These are phyloP conservation scores for Polyploca ridens DNA, from an alignment of 2,888 invertebrate species.

Conservation along the genomic window DNA sequence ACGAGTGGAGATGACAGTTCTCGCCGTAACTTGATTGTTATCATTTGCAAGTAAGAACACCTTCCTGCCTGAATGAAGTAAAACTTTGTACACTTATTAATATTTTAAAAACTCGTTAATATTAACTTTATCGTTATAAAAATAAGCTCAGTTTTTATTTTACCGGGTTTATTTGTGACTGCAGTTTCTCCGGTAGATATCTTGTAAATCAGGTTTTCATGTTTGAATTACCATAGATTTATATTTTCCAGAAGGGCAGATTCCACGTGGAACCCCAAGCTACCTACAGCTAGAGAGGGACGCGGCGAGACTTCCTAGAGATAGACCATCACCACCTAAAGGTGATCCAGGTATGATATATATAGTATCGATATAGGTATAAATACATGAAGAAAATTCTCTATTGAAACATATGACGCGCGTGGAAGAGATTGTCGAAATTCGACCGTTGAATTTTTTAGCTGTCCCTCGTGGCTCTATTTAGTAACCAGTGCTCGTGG, in stretches of 20 bases:
- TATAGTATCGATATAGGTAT: slow-evolving; percentile 44
- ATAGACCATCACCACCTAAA: slow-evolving; percentile 81
- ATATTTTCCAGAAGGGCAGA: slow-evolving; percentile 89
- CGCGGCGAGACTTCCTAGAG: slow-evolving; percentile 70
- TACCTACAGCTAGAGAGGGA: slow-evolving; percentile 87
- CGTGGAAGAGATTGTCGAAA: too few species aligned
- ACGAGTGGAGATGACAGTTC: slow-evolving; percentile 46
- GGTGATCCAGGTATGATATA: slow-evolving; percentile 85
- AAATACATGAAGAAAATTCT: too few species aligned
- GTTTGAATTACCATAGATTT: neutral
- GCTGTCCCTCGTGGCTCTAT: too few species aligned
- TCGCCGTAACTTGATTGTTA: neutral
- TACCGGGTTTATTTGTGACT: slow-evolving; percentile 16
- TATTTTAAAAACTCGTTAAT: too few species aligned
- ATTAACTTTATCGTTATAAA: neutral
- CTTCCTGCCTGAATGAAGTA: too few species aligned
- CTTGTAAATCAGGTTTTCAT: neutral
- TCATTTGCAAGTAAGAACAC: neutral
- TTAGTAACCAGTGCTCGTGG: too few species aligned
- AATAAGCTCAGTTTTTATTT: neutral
- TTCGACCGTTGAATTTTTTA: too few species aligned
- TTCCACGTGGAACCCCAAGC: slow-evolving; percentile 89
- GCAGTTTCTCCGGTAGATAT: neutral
- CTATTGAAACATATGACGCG: too few species aligned
- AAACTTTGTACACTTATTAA: too few species aligned